Conservation (phyloP, 2,888 invertebrate genomes). For the Eledona agricola region DNA sequence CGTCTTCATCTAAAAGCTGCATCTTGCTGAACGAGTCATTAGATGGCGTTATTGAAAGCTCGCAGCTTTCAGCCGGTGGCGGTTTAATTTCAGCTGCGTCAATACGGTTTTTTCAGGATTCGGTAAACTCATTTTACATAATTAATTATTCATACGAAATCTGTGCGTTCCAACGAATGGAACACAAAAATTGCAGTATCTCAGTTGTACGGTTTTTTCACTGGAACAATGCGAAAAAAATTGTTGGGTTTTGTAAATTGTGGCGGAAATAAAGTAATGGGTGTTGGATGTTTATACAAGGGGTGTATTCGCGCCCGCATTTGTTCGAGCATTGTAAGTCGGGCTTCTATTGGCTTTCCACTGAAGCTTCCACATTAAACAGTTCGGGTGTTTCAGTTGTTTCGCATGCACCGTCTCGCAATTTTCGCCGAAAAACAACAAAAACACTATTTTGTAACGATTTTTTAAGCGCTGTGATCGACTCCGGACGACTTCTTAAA, state of each 20-base stretch:
- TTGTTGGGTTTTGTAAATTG: too few relatives aligned
- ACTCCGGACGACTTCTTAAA: too few relatives aligned
- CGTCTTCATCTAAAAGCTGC: too few relatives aligned
- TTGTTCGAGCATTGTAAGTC: conserved; percentile 49
- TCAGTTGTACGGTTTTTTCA: too few relatives aligned
- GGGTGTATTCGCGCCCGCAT: conserved; percentile 20
- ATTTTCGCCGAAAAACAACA: conserved; percentile 32
- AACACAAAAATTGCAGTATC: too few relatives aligned
- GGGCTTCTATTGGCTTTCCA: conserved; percentile 59
- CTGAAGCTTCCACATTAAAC: conserved; percentile 49
- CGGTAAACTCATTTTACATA: too few relatives aligned
- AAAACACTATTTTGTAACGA: too few relatives aligned
- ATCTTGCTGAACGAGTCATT: too few relatives aligned
- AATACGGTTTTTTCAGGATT: conserved; percentile 2
- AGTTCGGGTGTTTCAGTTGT: conserved; percentile 55
- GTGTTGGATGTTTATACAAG: too few relatives aligned
- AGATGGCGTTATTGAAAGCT: conserved; percentile 34
- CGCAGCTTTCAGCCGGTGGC: conserved; percentile 15
- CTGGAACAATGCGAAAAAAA: too few relatives aligned
- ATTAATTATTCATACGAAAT: conserved; percentile 27
- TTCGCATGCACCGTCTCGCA: conserved; percentile 43
- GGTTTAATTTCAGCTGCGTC: conserved; percentile 22
- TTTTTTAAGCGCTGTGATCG: too few relatives aligned
- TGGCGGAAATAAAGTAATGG: too few relatives aligned
- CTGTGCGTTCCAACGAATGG: conserved; percentile 7